Conservation (phyloP, 2,888 invertebrate species). For the Caenorhabditis sp. region DNA sequence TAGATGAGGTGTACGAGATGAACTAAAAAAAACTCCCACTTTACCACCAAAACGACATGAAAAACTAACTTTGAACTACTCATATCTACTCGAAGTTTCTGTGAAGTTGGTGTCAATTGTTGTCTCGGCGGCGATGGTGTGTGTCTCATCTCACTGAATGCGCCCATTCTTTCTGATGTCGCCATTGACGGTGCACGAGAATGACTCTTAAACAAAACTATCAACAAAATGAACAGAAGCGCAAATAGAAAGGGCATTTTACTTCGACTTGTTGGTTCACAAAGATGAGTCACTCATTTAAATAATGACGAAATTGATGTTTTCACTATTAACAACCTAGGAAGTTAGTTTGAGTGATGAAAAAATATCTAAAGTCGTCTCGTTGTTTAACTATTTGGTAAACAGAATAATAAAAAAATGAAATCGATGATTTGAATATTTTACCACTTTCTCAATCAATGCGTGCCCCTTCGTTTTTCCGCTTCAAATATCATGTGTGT, state of each 20-base stretch:
- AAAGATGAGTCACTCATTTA: not conserved
- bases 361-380: too few species aligned
- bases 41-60: not conserved
- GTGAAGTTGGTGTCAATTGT: slow-evolving; percentile 12
- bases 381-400: not conserved
- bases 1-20: slow-evolving; percentile 12
- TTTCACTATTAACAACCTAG: too few species aligned
- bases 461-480: not conserved
- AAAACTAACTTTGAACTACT: slow-evolving; percentile 23
- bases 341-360: too few species aligned
- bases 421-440: not conserved
- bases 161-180: slow-evolving; percentile 49
- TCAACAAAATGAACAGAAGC: not conserved
- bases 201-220: not conserved
- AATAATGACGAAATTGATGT: not conserved
- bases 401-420: not conserved
- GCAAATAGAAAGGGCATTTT: not conserved
- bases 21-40: slow-evolving; percentile 6
- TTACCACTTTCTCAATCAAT: too few species aligned
- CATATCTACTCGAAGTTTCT: slow-evolving; percentile 37
- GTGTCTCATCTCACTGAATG: slow-evolving; percentile 46
- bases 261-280: not conserved
- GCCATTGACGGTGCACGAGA: slow-evolving; percentile 21
- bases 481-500: slow-evolving; percentile 10
- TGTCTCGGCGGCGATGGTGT: slow-evolving; percentile 21